These are phyloP conservation scores for Cetonia aurata DNA, from an alignment of 2,888 invertebrate genomes.

Conservation along the genomic window DNA sequence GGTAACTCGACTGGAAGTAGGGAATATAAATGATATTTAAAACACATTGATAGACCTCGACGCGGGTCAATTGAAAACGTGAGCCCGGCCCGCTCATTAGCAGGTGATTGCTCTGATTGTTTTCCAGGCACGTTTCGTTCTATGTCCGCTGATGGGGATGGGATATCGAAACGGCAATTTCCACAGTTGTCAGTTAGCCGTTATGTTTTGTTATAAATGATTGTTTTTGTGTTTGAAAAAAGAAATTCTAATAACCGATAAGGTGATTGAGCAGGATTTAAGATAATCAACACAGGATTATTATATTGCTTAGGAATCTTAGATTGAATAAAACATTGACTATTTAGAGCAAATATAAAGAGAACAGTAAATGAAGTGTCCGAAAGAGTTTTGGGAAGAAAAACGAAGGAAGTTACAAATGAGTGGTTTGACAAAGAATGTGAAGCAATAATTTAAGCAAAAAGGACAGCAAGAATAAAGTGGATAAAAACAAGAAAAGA, in stretches of 20 bases:
- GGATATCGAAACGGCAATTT: constrained; percentile 34
- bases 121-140: constrained; percentile 33
- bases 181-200: constrained; percentile 28
- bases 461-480: too few species aligned
- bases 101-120: constrained; percentile 41
- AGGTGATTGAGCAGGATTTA: background rate
- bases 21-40: constrained; percentile 41
- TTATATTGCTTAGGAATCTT: background rate
- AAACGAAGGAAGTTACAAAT: too few species aligned
- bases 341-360: too few species aligned
- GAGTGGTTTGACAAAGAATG: too few species aligned
- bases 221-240: constrained; percentile 1
- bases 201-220: constrained; percentile 13
- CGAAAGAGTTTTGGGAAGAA: too few species aligned
- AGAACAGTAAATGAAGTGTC: too few species aligned
- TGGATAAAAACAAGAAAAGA: too few species aligned
- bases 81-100: constrained; percentile 33
- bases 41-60: constrained; percentile 34
- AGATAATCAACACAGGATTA: background rate
- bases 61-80: constrained; percentile 41
- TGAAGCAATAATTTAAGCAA: too few species aligned
- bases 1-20: constrained; percentile 20
- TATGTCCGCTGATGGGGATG: constrained; percentile 6
- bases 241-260: background rate
- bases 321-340: too few species aligned